These are phyloP conservation scores for Aulostomus chinensis DNA, from an alignment of 2,797 vertebrate genomes.

Conservation along the genomic window DNA sequence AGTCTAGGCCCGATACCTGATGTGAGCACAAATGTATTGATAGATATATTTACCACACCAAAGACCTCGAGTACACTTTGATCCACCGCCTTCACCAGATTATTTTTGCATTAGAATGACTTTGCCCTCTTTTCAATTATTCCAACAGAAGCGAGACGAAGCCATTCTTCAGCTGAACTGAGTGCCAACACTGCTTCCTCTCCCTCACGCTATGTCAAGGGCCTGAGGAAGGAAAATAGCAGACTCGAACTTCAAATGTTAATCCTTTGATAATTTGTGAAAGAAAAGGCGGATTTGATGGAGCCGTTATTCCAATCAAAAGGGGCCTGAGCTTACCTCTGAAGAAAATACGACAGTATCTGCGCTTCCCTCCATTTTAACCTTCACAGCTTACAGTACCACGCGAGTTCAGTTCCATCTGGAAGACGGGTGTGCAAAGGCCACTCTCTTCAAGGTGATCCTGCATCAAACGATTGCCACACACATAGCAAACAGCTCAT, in stretches of 20 bases:
- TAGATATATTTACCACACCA: slow-evolving; percentile 28
- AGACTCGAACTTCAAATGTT: slow-evolving; percentile 42
- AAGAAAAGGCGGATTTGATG: slow-evolving; percentile 39
- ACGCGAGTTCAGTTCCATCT: slow-evolving; percentile 15
- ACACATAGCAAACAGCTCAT: neutral
- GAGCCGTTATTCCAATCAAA: slow-evolving; percentile 41
- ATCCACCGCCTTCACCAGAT: slow-evolving; percentile 14
- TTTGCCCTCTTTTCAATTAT: slow-evolving; percentile 22
- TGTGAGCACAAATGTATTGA: slow-evolving; percentile 23
- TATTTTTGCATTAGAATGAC: neutral
- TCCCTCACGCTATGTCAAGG: slow-evolving; percentile 26
- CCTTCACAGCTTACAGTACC: slow-evolving; percentile 22
- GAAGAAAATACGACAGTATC: slow-evolving; percentile 12
- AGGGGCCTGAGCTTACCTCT: slow-evolving; percentile 10
- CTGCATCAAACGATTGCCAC: slow-evolving; percentile 46
- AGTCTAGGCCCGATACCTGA: slow-evolving; percentile 9
- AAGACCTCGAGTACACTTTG: slow-evolving; percentile 13
- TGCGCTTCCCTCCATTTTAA: slow-evolving; percentile 36
- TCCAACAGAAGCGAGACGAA: slow-evolving; percentile 20
- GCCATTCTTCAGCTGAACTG: slow-evolving; percentile 28
- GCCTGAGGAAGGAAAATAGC: slow-evolving; percentile 34
- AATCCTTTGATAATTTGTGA: slow-evolving; percentile 56
- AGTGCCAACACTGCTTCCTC: slow-evolving; percentile 25
- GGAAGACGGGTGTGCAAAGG: slow-evolving; percentile 44
- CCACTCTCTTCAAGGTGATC: slow-evolving; percentile 64